Evolutionary conservation across 1,140 invertebrate species (phyloP), one percentile per base, ranked within the genome.

Genomic region (Hyles euphorbiae): DNA sequence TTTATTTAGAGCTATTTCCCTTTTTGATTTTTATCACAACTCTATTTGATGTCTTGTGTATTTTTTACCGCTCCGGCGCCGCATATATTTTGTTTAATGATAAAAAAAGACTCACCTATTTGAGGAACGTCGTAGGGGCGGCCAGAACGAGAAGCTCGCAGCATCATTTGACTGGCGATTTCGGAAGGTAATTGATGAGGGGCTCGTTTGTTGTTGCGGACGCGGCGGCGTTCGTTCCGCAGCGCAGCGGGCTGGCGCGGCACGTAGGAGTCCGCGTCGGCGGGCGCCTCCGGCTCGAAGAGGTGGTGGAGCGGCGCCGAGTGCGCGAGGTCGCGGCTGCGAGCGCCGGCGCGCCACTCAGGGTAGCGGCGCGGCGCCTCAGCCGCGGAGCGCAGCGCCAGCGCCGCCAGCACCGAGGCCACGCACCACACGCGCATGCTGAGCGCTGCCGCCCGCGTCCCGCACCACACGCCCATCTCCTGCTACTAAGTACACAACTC

Each of bases 101-200:
- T 40, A 40, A 40, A 5, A 36, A 40, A 40, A 0, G 36, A 48
- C 83, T 84, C 61, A 88, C 86, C 86, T 63, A 88, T 88, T 74
- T 88, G 86, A 44, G 86, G 86, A 53, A 88, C 86, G 64, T 88
- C 86, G 54, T 88, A 88, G 5, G 78, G 80, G 63, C 83, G 80
- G 47, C 75, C 81, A 22, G 86, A 87, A 12, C 86, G 81, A 7
- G 83, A 77, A 5, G 86, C 83, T 47, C 86, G 70, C 60, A 88
- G 61, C 86, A 88, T 87, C 81, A 86, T 88, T 57, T 88, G 85
- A 65, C 81, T 88, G 3, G 82, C 82, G 54, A 84, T 76, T 56
- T 88, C 81, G 1, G 74, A 72, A 46, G 85, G 82, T 12, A 87
- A 58, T 45, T 67, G 65, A 50, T 78, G 78, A 5, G 76, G 78